Base-by-base conservation (phyloP, 2,113 vertebrate genomes). In the Psephotus haematonotus region DNA sequence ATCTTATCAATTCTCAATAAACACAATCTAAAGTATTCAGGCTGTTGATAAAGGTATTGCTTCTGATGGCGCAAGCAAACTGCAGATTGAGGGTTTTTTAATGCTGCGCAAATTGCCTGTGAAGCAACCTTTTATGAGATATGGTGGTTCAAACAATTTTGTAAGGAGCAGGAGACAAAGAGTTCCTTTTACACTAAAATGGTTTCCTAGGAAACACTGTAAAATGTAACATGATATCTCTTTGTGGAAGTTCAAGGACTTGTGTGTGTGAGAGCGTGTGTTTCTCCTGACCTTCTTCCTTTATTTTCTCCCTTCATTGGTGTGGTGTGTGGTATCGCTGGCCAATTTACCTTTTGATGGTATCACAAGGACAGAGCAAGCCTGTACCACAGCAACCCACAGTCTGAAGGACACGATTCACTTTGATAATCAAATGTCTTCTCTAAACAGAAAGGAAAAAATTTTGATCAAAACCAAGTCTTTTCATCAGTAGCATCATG, bases 161-260 rank as follows among this genome's bases (percentile, higher is more conserved):
- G 96, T 97, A 96, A 97, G 97, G 95, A 98, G 93, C 94, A 88
- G 95, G 96, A 98, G 97, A 98, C 98, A 98, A 98, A 98, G 98
- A 98, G 94, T 95, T 97, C 82, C 70, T 97, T 97, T 97, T 97
- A 97, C 93, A 91, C 94, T 81, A 86, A 97, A 97, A 94, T 91
- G 94, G 98, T 98, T 98, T 97, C 98, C 98, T 98, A 97, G 98
- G 98, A 98, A 98, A 98, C 98, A 87, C 94, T 91, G 94, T 84
- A 96, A 97, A 96, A 95, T 88, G 96, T 95, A 98, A 98, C 35
- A 49, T 27, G 82, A 95, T 96, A 97, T 75, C 82, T 96, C 95
- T 97, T 97, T 92, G 94, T 96, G 82, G 92, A 96, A 97, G 96
- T 98, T 98, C 97, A 98, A 98, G 98, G 97, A 97, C 91, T 95